phyloP scores from a whole-genome alignment of 2,113 vertebrate genomes.

The cattle (Bos taurus) region ARS-UCD2.0 NC_037339.1:72368001-72368500 shows the following conservation, averaged over 20 bases:
- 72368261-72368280: too few species aligned
- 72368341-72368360: background rate
- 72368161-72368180: too few species aligned
- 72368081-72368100: background rate
- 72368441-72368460: background rate
- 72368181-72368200: too few species aligned
- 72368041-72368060: background rate
- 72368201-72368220: conserved; percentile 55
- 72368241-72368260: too few species aligned
- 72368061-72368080: too few species aligned
- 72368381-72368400: background rate
- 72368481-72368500: background rate
- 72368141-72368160: background rate
- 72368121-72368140: too few species aligned
- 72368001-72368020: background rate
- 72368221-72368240: too few species aligned
- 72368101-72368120: background rate
- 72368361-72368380: background rate
- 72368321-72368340: background rate
- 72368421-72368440: background rate
- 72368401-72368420: background rate
- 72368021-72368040: background rate
- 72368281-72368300: too few species aligned
- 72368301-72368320: too few species aligned
- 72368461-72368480: background rate